These are phyloP conservation scores for Cosmopolites sordidus DNA, from an alignment of 2,888 invertebrate species.

Conservation along the genomic window DNA sequence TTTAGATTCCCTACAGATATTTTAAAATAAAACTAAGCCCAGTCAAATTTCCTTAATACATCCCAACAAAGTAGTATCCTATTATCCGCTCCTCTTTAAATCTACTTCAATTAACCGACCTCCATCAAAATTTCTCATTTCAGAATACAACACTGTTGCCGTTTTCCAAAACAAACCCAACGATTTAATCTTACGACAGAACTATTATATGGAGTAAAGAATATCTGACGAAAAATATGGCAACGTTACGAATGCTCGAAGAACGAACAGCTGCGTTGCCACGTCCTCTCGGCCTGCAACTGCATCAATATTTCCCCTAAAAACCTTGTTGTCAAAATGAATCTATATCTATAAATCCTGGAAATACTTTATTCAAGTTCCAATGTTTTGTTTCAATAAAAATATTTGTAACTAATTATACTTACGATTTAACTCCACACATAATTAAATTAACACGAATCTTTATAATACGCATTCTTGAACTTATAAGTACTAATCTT, in stretches of 20 bases:
- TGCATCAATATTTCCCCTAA: not conserved
- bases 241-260: not conserved
- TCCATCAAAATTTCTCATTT: conserved; percentile 2
- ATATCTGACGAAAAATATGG: not conserved
- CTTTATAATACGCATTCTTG: no score
- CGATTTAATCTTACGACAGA: not conserved
- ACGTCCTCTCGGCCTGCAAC: not conserved
- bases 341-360: no score
- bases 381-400: no score
- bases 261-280: not conserved
- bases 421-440: no score
- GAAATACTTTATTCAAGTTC: no score
- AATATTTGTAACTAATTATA: no score
- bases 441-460: no score
- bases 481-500: no score
- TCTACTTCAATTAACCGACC: conserved; percentile 1
- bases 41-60: conserved; percentile 1
- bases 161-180: not conserved
- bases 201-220: conserved; percentile 1
- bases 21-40: not conserved
- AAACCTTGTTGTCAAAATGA: not conserved
- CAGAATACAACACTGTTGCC: conserved; percentile 2
- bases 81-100: conserved; percentile 1
- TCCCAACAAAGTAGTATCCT: conserved; percentile 1
- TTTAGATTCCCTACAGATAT: not conserved